Evolutionary conservation across 2,888 invertebrate genomes (phyloP).

Genomic region (Lottia scabra): DNA sequence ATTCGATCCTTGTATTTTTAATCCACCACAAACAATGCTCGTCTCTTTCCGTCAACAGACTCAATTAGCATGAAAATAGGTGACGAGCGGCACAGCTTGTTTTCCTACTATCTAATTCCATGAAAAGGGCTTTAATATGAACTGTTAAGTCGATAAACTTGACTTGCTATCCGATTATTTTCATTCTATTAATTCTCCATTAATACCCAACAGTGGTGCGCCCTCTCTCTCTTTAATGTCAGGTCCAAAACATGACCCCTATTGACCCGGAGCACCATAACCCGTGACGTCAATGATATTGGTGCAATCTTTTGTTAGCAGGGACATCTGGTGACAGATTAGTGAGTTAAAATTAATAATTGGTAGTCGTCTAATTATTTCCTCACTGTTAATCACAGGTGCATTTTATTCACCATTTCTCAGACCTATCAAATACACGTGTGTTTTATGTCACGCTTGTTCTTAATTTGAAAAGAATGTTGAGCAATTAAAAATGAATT

Average conservation of each 20-base stretch:
- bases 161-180: slow-evolving; percentile 1
- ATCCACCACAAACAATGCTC: not conserved
- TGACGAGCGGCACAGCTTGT: slow-evolving; percentile 1
- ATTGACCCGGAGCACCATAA: not conserved
- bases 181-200: not conserved
- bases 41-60: not conserved
- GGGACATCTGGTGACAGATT: slow-evolving; percentile 5
- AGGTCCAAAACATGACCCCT: not conserved
- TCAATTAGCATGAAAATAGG: slow-evolving; percentile 2
- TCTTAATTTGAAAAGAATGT: too few species aligned
- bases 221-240: not conserved
- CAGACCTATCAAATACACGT: slow-evolving; percentile 3
- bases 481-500: not conserved
- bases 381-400: not conserved
- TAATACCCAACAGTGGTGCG: not conserved
- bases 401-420: not conserved
- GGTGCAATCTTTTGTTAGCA: not conserved
- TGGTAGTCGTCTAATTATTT: not conserved
- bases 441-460: not conserved
- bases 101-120: not conserved
- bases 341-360: not conserved
- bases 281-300: not conserved
- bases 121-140: slow-evolving; percentile 1
- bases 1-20: slow-evolving; percentile 3
- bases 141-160: not conserved